Percentiles rank a stretch among this genome's conserved stretches.
Conservation (phyloP, 2,888 invertebrate genomes). For the Nasonia oneida region DNA sequence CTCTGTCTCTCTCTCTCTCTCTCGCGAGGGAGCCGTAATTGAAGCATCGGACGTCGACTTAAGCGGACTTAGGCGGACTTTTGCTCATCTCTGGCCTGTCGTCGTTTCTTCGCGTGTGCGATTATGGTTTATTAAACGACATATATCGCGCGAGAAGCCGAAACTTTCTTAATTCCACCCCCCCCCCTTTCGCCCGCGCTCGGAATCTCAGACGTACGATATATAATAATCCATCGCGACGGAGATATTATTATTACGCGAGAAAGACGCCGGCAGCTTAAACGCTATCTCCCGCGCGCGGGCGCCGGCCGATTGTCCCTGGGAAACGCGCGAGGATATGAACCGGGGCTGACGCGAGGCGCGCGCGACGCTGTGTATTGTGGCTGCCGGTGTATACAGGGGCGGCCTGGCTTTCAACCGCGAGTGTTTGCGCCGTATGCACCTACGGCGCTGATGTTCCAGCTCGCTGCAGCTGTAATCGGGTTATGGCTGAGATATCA, state of each 20-base stretch:
- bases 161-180: not conserved
- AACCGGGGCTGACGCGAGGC: not conserved
- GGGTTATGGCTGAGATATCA: constrained; percentile 9
- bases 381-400: not conserved
- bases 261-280: not conserved
- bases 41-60: constrained; percentile 49
- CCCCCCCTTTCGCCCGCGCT: not conserved
- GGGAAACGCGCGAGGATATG: not conserved
- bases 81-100: not conserved
- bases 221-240: not conserved
- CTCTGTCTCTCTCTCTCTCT: not conserved
- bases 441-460: not conserved
- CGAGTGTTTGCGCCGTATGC: not conserved
- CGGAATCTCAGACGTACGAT: not conserved
- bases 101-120: not conserved
- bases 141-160: not conserved
- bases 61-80: constrained; percentile 46
- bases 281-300: not conserved
- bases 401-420: not conserved
- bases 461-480: not conserved
- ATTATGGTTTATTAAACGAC: constrained; percentile 13
- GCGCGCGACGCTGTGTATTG: not conserved
- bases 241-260: not conserved
- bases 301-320: not conserved
- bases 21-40: constrained; percentile 39